Conservation (phyloP, 2,113 vertebrate species). For the Bettongia penicillata region DNA sequence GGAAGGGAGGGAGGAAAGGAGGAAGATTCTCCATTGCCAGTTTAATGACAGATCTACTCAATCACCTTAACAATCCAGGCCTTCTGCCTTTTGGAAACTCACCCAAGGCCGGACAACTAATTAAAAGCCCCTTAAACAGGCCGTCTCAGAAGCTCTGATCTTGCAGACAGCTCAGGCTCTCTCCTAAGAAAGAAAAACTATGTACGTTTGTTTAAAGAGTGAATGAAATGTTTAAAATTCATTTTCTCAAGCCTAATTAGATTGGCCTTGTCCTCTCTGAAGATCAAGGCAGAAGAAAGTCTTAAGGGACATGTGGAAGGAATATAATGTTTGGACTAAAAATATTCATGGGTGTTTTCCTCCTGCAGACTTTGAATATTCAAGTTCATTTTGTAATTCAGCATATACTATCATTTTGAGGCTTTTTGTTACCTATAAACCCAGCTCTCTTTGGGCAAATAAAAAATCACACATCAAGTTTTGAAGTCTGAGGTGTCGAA, state of each 20-base stretch:
- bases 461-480: neutral
- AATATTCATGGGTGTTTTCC: slow-evolving; percentile 20
- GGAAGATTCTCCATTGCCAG: neutral
- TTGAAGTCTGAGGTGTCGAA: neutral
- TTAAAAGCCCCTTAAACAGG: slow-evolving; percentile 47
- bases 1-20: neutral
- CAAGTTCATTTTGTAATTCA: slow-evolving; percentile 9
- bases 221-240: slow-evolving; percentile 31
- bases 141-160: slow-evolving; percentile 30
- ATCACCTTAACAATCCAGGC: neutral
- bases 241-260: neutral
- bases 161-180: neutral
- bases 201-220: slow-evolving; percentile 10
- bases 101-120: slow-evolving; percentile 25
- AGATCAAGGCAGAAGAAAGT: neutral
- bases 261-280: neutral
- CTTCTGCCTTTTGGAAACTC: slow-evolving; percentile 15
- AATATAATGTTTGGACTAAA: slow-evolving; percentile 34
- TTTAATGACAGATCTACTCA: neutral
- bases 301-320: slow-evolving; percentile 7
- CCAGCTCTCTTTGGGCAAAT: neutral
- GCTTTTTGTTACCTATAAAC: slow-evolving; percentile 17
- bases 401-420: slow-evolving; percentile 10
- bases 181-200: slow-evolving; percentile 43
- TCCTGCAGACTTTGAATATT: slow-evolving; percentile 17